These are phyloP conservation scores for Anneissia japonica DNA, from an alignment of 35 echinoderm and acorn worm genomes.

Conservation along the genomic window DNA sequence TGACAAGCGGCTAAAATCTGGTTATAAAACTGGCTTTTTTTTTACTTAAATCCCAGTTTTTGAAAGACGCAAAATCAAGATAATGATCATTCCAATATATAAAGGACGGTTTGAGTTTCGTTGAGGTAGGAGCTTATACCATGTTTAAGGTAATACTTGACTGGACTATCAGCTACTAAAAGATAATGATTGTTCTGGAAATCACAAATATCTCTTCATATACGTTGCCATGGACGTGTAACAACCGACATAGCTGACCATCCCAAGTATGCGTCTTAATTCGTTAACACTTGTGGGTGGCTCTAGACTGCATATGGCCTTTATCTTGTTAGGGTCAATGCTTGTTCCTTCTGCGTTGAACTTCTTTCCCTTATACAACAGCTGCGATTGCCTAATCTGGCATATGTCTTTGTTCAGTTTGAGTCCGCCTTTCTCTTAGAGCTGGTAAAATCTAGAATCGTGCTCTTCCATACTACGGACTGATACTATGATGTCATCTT, in stretches of 20 bases:
- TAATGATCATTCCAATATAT: too few relatives aligned
- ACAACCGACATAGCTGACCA: not conserved
- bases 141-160: too few relatives aligned
- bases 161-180: not conserved
- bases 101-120: too few relatives aligned
- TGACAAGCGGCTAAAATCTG: too few relatives aligned
- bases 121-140: too few relatives aligned
- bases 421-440: constrained; percentile 29
- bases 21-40: too few relatives aligned
- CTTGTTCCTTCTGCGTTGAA: constrained; percentile 15
- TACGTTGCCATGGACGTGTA: constrained; percentile 56
- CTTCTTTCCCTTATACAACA: constrained; percentile 3
- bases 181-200: constrained; percentile 33
- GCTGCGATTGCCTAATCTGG: too few relatives aligned
- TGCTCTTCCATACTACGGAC: constrained; percentile 31
- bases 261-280: not conserved
- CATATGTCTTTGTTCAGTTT: constrained; percentile 22
- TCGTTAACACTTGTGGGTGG: constrained; percentile 13
- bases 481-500: constrained; percentile 31
- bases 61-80: too few relatives aligned
- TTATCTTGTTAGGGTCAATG: constrained; percentile 21
- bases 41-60: too few relatives aligned
- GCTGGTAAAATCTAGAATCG: constrained; percentile 31
- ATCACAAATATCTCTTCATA: constrained; percentile 40
- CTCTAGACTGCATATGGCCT: not conserved